Evolutionary conservation across 2,113 vertebrate species (phyloP).

Genomic region (Poeciliopsis prolifica): DNA sequence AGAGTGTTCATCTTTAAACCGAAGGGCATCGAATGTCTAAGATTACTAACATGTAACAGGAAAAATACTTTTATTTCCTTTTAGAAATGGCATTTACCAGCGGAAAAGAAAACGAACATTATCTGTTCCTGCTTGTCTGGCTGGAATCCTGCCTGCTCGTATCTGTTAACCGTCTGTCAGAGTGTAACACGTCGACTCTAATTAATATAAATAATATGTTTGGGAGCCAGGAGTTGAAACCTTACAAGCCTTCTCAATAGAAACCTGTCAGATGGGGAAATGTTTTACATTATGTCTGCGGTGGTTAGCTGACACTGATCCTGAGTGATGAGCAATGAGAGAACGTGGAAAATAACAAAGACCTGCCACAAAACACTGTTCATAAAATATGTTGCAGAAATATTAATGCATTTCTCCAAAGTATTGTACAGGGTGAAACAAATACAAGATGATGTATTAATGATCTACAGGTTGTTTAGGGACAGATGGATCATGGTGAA

Average conservation of each 20-base stretch:
- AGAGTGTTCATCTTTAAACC: neutral
- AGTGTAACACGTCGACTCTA: constrained; percentile 11
- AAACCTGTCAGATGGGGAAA: constrained; percentile 28
- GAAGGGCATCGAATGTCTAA: neutral
- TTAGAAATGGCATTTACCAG: neutral
- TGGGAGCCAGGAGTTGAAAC: constrained; percentile 31
- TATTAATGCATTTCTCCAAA: neutral
- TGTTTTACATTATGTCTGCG: constrained; percentile 28
- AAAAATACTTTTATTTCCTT: neutral
- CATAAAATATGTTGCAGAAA: neutral
- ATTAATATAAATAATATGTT: constrained; percentile 28
- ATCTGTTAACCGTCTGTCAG: constrained; percentile 13
- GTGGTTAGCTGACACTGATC: constrained; percentile 28
- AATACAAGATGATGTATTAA: neutral
- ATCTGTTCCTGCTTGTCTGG: constrained; percentile 24
- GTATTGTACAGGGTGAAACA: neutral
- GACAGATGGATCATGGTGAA: too few species aligned
- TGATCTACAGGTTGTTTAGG: too few species aligned
- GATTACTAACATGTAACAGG: neutral
- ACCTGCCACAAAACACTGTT: neutral
- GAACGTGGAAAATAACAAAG: neutral
- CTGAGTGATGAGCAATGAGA: constrained; percentile 15
- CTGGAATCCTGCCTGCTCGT: constrained; percentile 18
- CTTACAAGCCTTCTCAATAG: constrained; percentile 15
- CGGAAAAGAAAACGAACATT: neutral